Conservation (phyloP, 2,888 invertebrate species). For the Chrysina gloriosa region DNA sequence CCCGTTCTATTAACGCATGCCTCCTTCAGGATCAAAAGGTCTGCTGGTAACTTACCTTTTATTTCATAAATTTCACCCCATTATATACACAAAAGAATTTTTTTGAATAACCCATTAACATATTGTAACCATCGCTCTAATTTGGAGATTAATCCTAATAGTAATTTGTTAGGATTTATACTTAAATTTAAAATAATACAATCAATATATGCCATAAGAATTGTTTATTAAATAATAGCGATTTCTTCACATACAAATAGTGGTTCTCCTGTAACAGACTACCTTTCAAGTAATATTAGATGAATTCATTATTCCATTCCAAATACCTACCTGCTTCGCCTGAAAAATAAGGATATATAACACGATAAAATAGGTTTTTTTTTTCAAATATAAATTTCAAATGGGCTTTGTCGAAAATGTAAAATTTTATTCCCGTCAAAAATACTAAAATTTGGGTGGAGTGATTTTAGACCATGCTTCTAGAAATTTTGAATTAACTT, state of each 20-base stretch:
- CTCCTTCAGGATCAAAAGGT: too few relatives aligned
- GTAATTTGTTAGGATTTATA: too few relatives aligned
- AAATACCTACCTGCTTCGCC: constrained; percentile 25
- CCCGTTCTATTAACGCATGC: too few relatives aligned
- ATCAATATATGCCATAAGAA: not conserved
- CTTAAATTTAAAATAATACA: too few relatives aligned
- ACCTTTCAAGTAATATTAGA: constrained; percentile 16
- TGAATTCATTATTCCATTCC: constrained; percentile 4
- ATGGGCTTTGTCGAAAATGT: not conserved
- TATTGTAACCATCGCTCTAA: too few relatives aligned
- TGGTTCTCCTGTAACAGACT: constrained; percentile 18
- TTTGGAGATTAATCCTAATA: too few relatives aligned
- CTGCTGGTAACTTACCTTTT: too few relatives aligned
- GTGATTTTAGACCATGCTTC: constrained; percentile 10
- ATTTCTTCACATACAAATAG: constrained; percentile 13
- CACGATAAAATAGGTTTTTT: not conserved
- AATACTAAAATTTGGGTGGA: constrained; percentile 16
- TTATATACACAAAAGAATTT: too few relatives aligned
- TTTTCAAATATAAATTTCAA: not conserved
- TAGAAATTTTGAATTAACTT: not conserved
- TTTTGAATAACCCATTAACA: too few relatives aligned
- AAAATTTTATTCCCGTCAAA: not conserved
- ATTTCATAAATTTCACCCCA: too few relatives aligned
- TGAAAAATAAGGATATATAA: constrained; percentile 15
- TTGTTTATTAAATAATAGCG: not conserved